Evolutionary conservation across 2,888 invertebrate species (phyloP), one percentile per base, ranked within the genome.

Genomic region (Metellina segmentata): DNA sequence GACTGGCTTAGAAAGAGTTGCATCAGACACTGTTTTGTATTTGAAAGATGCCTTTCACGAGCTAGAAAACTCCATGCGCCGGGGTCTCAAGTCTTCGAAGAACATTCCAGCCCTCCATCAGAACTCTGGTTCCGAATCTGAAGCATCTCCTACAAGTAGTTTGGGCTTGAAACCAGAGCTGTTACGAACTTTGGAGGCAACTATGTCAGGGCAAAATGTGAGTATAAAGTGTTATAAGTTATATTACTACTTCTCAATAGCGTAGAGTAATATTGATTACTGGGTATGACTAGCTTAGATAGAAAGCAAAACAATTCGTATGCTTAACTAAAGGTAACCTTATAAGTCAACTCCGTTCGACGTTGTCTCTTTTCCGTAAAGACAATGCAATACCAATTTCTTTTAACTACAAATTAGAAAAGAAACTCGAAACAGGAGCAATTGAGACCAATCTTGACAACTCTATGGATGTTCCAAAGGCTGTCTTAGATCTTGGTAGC

Each of bases 31-130:
- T 16, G 86, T 89, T 13, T 71, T 92, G 52, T 92, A 92, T 20
- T 61, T 90, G 52, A 92, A 92, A 71, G 92, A 92, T 83, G 88
- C 92, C 48, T 71, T 92, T 51, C 81, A 85, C n/a, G 92, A 92
- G 49, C 19, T 92, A 11, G 92, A 92, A 75, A 53, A 81, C 49
- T 85, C 88, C 2, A 89, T 92, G 89, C 72, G 88, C 9, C 83
- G 82, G 20, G 92, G 92, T n/a, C 72, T 92, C 49, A 92, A 92
- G 53, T 87, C 92, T 20, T 87, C 92, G 7, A 92, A 87, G 52
- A 92, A 92, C 81, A 83, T 92, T 79, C 83, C 92, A 52, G 71
- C 82, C n/a, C 83, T 92, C 8, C 92, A 92, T 83, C 87, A 91
- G 34, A 81, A 85, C 34, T 92, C 92, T n/a, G 85, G 86, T n/a